Percentiles rank a stretch among this genome's conserved stretches.
Evolutionary conservation across 2,888 invertebrate species (phyloP).

Genomic region (Agriopis leucophaearia): DNA sequence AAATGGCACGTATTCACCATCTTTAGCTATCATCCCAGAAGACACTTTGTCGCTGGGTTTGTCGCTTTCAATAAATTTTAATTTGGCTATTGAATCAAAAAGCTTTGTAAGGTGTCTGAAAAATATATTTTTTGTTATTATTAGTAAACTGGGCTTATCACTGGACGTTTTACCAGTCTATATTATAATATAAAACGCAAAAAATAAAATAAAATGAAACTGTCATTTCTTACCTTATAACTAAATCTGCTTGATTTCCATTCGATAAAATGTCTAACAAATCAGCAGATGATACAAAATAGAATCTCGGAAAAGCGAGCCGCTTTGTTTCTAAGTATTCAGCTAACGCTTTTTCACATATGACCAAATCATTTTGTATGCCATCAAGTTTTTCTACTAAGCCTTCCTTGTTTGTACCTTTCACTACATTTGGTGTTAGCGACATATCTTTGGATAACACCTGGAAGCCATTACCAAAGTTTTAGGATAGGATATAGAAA

Average conservation of each 20-base stretch:
- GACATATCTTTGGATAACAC: constrained; percentile 91
- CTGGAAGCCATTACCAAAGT: constrained; percentile 64
- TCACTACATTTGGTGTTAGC: constrained; percentile 94
- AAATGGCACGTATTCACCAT: constrained; percentile 96
- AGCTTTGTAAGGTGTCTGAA: constrained; percentile 96
- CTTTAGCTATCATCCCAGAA: constrained; percentile 96
- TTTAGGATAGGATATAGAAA: background rate
- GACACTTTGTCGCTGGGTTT: constrained; percentile 87
- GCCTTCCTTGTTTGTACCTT: constrained; percentile 95
- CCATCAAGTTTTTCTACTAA: constrained; percentile 92
- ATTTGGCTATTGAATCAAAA: constrained; percentile 96
- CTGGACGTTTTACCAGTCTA: background rate
- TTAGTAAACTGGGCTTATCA: background rate
- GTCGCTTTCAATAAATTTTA: constrained; percentile 91
- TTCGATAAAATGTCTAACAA: constrained; percentile 97
- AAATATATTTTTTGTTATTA: constrained; percentile 24
- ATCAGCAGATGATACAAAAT: constrained; percentile 98
- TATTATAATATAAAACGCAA: background rate
- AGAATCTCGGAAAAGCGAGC: constrained; percentile 97
- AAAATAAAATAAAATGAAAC: too few relatives aligned
- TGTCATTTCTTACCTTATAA: constrained; percentile 82
- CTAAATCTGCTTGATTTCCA: constrained; percentile 96
- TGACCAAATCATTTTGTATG: constrained; percentile 93
- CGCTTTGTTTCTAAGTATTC: constrained; percentile 99
- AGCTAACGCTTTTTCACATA: constrained; percentile 98